Percentiles rank a stretch among this genome's conserved stretches.
phyloP scores from a whole-genome alignment of 64 coral and sea anemone genomes.

The Actinia tenebrosa region DNA sequence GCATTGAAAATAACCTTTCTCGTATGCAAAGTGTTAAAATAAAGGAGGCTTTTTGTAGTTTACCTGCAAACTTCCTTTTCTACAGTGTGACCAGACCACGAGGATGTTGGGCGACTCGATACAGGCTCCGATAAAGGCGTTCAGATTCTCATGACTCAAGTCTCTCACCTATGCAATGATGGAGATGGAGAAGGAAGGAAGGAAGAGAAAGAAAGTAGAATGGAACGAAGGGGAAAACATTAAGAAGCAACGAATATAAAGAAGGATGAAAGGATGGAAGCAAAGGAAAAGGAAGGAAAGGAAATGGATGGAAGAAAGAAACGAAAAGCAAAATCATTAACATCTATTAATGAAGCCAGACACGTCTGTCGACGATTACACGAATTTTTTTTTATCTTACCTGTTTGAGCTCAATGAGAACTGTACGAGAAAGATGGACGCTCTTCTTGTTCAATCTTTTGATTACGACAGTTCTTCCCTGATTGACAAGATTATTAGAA shows the following conservation, averaged over 20 bases:
- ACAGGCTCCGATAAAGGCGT: conserved; percentile 77
- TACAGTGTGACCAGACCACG: conserved; percentile 68
- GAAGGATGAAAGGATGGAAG: too few relatives aligned
- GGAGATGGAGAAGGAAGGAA: background rate
- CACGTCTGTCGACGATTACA: background rate
- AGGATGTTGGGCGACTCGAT: conserved; percentile 77
- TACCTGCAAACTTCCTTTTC: conserved; percentile 78
- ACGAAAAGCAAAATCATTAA: too few relatives aligned
- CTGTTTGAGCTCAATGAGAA: conserved; percentile 71
- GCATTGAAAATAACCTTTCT: background rate
- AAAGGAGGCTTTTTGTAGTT: too few relatives aligned
- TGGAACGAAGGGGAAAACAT: too few relatives aligned
- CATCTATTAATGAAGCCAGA: too few relatives aligned
- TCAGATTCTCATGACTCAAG: conserved; percentile 64
- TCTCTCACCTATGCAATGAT: conserved; percentile 49
- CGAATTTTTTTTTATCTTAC: conserved; percentile 1
- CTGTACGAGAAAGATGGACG: conserved; percentile 54
- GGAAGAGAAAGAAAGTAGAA: background rate
- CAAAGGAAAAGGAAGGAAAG: too few relatives aligned
- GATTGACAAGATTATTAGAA: background rate
- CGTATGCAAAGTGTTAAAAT: too few relatives aligned
- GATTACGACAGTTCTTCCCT: conserved; percentile 53
- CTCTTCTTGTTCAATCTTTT: conserved; percentile 58
- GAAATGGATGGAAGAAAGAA: too few relatives aligned
- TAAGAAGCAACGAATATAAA: too few relatives aligned